Conservation (phyloP, 2,888 invertebrate genomes). For the Drosophila gaucha region DNA sequence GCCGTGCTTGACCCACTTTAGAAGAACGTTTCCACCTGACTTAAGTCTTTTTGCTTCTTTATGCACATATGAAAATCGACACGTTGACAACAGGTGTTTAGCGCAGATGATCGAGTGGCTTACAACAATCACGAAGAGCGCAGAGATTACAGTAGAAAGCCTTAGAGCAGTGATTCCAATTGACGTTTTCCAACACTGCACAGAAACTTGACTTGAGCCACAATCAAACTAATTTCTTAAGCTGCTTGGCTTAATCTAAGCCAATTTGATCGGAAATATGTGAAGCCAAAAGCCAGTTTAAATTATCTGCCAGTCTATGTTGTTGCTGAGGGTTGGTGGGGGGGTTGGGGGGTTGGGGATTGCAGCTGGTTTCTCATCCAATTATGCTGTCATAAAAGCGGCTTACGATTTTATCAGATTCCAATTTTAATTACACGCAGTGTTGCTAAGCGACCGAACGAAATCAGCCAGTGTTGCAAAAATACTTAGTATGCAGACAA, state of each 20-base stretch:
- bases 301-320: too few relatives aligned
- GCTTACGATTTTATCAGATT: slow-evolving; percentile 4
- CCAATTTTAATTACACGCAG: slow-evolving; percentile 10
- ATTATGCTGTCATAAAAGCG: slow-evolving; percentile 4
- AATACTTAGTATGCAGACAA: slow-evolving; percentile 14
- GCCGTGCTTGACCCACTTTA: slow-evolving; percentile 55
- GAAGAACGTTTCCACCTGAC: slow-evolving; percentile 1
- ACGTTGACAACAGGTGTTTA: slow-evolving; percentile 14
- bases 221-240: too few relatives aligned
- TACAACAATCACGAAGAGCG: not conserved
- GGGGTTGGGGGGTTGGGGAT: too few relatives aligned
- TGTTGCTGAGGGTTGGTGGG: too few relatives aligned
- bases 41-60: slow-evolving; percentile 11
- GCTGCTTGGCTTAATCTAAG: not conserved
- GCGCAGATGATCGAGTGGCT: slow-evolving; percentile 4
- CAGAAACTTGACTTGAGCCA: not conserved
- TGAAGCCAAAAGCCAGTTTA: too few relatives aligned
- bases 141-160: not conserved
- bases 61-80: slow-evolving; percentile 25
- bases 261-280: too few relatives aligned
- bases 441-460: slow-evolving; percentile 5
- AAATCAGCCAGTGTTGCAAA: slow-evolving; percentile 17
- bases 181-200: not conserved
- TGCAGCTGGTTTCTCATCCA: not conserved
- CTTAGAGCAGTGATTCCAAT: not conserved